Evolutionary conservation across 2,113 vertebrate genomes (phyloP), one percentile per base, ranked within the genome.

Genomic region (Alligator sinensis): DNA sequence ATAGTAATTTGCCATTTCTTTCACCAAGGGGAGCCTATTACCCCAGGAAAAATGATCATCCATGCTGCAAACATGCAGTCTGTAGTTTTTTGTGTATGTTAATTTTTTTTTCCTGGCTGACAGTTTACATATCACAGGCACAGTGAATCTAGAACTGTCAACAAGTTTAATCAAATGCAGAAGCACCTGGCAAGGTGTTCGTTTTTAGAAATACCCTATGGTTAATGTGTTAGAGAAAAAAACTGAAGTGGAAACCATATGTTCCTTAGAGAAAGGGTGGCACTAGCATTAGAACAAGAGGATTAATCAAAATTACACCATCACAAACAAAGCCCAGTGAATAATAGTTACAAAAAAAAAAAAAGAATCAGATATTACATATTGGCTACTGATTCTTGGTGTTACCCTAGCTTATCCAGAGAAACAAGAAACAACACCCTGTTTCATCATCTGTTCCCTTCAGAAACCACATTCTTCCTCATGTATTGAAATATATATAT

Each of bases 1-100:
- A 90, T 94, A 95, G 93, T 96, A 84, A 97, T 95, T 96, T 81
- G 22, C 82, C 92, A 96, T 96, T 97, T 97, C 75, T 94, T 97
- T 98, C 94, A 97, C 93, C 10, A 76, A 95, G 77, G 90, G 93
- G 80, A 96, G 80, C 34, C 88, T 94, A 90, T 94, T 96, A 89
- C 79, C 60, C 54, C 25, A 82, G 87, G 77, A 95, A 92, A 97
- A 96, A 94, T 59, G 24, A 91, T 92, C 66, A 84, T 86, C 88
- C 47, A 2, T 95, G 30, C 85, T 96, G 95, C 74, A 93, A 27
- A 91, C 0, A 4, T 76, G 12, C 78, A 54, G 11, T 83, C 27
- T 12, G 12, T 79, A 47, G 47, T 38, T 68, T 58, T 76, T 61
- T 54, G 75, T 75, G 62, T 79, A 83, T 87, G 82, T 92, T 59